Evolutionary conservation across 2,113 vertebrate species (phyloP), one percentile per base, ranked within the genome.

Genomic region (Sturnira hondurensis): DNA sequence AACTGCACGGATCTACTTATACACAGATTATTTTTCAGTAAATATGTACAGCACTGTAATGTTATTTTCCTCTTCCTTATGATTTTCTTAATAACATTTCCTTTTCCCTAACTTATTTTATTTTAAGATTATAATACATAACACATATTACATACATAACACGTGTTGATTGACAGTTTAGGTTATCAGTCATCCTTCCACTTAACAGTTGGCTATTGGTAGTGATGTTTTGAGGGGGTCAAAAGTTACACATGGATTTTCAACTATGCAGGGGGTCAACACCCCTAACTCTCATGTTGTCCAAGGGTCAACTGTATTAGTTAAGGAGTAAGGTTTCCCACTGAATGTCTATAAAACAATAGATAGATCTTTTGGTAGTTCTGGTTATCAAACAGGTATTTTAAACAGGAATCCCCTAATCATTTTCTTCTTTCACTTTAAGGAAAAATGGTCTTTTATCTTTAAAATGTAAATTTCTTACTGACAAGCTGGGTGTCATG

Each of bases 391-490:
- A 76, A 50, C 2, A 36, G 33, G 4, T 26, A 26, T 36, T 61
- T 63, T 65, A 83, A 87, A 52, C 67, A 70, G 14, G 36, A 52
- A 45, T 73, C 22, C n/a, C 84, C 41, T 84, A 47, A 50, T 87
- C 3, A 31, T 0, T 50, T 88, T 54, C 93, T 83, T n/a, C 33
- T 74, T 70, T 84, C 47, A 82, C 1, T 7, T 82, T 24, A 68
- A 52, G 74, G 31, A 80, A 36, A 91, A 65, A 16, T n/a, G 13
- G 20, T 83, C 33, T 14, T 50, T 74, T 0, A 68, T 10, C 65
- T 85, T 95, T 45, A 90, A 91, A 93, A 90, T 52, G 36, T 4
- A 26, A 15, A 36, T 84, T 96, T 95, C 50, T 52, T 85, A 70
- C 24, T n/a, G 50, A 73, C 43, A 91, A 65, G 15, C 28, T n/a